Evolutionary conservation across 2,113 vertebrate species (phyloP).

Genomic region (Scatophagus argus): DNA sequence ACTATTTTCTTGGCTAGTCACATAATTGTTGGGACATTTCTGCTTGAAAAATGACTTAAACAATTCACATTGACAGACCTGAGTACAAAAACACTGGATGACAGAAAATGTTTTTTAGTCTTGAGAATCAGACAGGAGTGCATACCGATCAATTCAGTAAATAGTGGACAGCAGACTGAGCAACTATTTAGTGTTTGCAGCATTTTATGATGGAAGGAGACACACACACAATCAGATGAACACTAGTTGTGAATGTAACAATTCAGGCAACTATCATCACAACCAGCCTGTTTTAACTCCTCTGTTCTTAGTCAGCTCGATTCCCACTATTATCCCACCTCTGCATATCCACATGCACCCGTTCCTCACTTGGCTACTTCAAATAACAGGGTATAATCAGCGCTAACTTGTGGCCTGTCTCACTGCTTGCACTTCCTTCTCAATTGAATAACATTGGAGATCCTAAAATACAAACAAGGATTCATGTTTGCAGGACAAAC

Average conservation of each 20-base stretch:
- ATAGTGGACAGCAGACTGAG: background rate
- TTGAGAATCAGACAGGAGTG: background rate
- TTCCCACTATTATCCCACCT: background rate
- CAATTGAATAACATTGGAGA: background rate
- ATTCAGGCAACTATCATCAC: background rate
- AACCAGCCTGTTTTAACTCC: background rate
- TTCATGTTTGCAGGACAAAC: background rate
- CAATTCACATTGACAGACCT: background rate
- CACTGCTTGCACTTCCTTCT: background rate
- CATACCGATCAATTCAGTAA: background rate
- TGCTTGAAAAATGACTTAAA: background rate
- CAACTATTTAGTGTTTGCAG: background rate
- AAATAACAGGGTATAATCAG: background rate
- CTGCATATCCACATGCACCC: slow-evolving; percentile 18
- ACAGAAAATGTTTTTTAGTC: background rate
- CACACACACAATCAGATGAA: background rate
- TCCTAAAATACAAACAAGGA: slow-evolving; percentile 15
- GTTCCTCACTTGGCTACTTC: slow-evolving; percentile 2
- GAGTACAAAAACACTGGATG: background rate
- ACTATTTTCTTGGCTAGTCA: background rate
- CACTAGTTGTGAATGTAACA: background rate
- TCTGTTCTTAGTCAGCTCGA: background rate
- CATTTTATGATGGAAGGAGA: background rate
- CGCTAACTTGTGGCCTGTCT: background rate
- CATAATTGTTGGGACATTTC: background rate